Evolutionary conservation across 35 echinoderm and acorn worm species (phyloP), one percentile per base, ranked within the genome.

Genomic region (Eucidaris tribuloides): DNA sequence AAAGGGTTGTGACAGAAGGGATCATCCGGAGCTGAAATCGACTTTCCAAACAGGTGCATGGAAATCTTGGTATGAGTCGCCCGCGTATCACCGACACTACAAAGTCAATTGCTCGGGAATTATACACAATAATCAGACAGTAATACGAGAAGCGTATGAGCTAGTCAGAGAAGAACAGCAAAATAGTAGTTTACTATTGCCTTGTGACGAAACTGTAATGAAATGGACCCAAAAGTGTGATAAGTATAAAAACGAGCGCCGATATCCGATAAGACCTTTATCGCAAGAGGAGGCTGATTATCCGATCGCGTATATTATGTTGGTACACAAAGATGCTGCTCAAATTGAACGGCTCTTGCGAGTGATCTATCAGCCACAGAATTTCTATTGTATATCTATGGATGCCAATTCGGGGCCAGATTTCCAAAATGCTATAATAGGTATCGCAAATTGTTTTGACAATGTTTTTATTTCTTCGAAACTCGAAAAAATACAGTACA

Each of bases 291-390:
- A 92, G 61, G 58, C 27, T 17, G 58, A 29, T 1, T 92, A 70
- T 63, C 89, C 83, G 14, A 59, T 92, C 38, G 89, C 89, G 7
- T 92, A 86, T 42, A 92, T 78, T 63, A 80, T 92, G 31, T 46
- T 45, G 5, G 76, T 33, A 17, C 80, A 89, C 48, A 83, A 76
- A 34, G 79, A 84, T 42, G 79, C 79, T 6, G 87, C 64, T 4
- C 83, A 86, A 74, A 24, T 93, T 5, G 91, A 93, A 56, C 45
- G 79, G 22, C 71, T 93, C 0, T 50, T 93, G 7, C 61, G 91
- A 48, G 84, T 72, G 0, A 93, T 93, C n/a, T 93, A 93, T 60
- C 91, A 87, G 59, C 91, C 91, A 49, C 84, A 87, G 78, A 93
- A 93, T 56, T 38, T 93, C 5, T 83, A 83, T 23, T 93, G 91